Conservation (phyloP, 2,113 vertebrate species). For the Monopterus albus region DNA sequence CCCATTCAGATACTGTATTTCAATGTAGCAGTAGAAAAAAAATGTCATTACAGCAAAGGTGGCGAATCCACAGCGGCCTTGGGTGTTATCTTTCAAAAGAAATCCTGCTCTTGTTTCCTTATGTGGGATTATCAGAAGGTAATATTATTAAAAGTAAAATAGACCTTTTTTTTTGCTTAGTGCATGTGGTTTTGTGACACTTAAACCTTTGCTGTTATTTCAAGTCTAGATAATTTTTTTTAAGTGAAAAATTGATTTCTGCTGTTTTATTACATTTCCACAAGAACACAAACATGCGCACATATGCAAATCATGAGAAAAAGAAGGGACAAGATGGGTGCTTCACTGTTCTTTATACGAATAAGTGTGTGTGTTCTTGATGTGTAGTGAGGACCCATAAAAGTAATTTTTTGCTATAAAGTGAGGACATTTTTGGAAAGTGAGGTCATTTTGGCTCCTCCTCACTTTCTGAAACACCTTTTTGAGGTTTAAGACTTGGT, state of each 20-base stretch:
- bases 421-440: too few species aligned
- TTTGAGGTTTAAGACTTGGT: too few species aligned
- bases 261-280: conserved; percentile 3
- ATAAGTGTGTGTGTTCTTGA: not conserved
- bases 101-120: not conserved
- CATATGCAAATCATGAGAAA: conserved; percentile 35
- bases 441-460: too few species aligned
- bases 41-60: not conserved
- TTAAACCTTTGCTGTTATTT: not conserved
- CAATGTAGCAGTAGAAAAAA: not conserved
- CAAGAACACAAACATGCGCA: not conserved
- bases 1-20: not conserved
- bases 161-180: not conserved
- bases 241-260: conserved; percentile 17
- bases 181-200: not conserved
- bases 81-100: not conserved
- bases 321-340: conserved; percentile 29
- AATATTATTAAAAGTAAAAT: not conserved
- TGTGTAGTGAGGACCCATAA: too few species aligned
- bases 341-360: conserved; percentile 24
- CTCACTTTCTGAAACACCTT: too few species aligned
- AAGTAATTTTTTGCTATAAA: too few species aligned
- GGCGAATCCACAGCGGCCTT: not conserved
- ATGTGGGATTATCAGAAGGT: not conserved
- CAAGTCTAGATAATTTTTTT: not conserved